phyloP scores from a whole-genome alignment of 2,888 invertebrate species.

The Apamea anceps region DNA sequence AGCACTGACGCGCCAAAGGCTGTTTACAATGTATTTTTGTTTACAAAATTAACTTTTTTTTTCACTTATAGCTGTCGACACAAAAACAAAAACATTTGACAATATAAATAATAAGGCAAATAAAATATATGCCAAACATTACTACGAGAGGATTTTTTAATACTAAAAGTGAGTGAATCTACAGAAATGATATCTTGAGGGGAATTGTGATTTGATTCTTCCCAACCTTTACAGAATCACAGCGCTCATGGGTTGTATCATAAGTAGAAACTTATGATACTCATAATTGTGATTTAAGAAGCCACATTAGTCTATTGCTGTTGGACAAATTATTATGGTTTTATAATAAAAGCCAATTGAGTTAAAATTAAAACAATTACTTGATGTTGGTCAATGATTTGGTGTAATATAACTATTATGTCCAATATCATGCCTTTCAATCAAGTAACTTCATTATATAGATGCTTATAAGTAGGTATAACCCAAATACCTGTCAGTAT shows the following conservation, averaged over 20 bases:
- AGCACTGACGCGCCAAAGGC: not conserved
- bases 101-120: conserved; percentile 30
- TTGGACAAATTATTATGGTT: conserved; percentile 38
- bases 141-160: not conserved
- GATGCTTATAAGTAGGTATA: not conserved
- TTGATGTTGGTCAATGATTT: not conserved
- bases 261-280: conserved; percentile 36
- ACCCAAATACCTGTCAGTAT: not conserved
- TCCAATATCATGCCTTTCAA: not conserved
- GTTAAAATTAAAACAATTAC: not conserved
- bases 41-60: not conserved
- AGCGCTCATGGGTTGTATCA: conserved; percentile 22
- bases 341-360: conserved; percentile 42
- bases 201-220: not conserved
- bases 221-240: conserved; percentile 3
- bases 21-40: not conserved
- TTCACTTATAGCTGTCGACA: conserved; percentile 30
- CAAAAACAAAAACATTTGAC: conserved; percentile 2
- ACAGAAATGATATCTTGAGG: not conserved
- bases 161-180: conserved; percentile 25
- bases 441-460: not conserved
- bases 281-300: conserved; percentile 23
- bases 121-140: not conserved
- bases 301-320: conserved; percentile 3
- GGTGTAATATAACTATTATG: not conserved